Evolutionary conservation across 2,888 invertebrate species (phyloP), one percentile per base, ranked within the genome.

Genomic region (Noctua pronuba): DNA sequence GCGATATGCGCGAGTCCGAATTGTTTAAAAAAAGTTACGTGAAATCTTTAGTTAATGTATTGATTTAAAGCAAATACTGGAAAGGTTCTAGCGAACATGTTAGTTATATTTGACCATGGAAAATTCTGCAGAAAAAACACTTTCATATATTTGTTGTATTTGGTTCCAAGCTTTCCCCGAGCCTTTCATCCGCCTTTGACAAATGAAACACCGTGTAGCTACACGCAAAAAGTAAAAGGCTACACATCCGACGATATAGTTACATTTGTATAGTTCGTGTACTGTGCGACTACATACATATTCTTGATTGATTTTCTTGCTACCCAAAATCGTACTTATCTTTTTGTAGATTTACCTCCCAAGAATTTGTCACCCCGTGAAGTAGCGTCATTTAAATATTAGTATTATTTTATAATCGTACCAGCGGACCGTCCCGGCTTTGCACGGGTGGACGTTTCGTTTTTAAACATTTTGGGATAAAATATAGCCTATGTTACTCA

Each of bases 141-240:
- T 68, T 68, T 21, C 16, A 18, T 77, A 73, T 38, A n/a, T 49
- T 68, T 77, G n/a, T 77, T n/a, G 77, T 18, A 46, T 28, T 18
- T 16, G 16, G n/a, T 58, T 60, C n/a, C 13, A 49, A 77, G 58
- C 11, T 60, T 60, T 77, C 16, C 16, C 16, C 18, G 31, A 41
- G 49, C n/a, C 31, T 60, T 69, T 69, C 21, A 77, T 60, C 31
- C 31, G 41, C 38, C 41, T 69, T 77, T 69, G 69, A 49, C 21
- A 77, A 77, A 67, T 58, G 24, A 46, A 49, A 77, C 46, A 58
- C 38, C 46, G 58, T 68, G 16, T 67, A 66, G n/a, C 52, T 35
- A 46, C 8, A 55, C 46, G 35, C 10, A 58, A 21, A 44, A 6
- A 67, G 55, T 58, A 58, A 67, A 28, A 46, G 46, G 60, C 24